Conservation (phyloP, 2,113 vertebrate species). For the Morone chrysops region DNA sequence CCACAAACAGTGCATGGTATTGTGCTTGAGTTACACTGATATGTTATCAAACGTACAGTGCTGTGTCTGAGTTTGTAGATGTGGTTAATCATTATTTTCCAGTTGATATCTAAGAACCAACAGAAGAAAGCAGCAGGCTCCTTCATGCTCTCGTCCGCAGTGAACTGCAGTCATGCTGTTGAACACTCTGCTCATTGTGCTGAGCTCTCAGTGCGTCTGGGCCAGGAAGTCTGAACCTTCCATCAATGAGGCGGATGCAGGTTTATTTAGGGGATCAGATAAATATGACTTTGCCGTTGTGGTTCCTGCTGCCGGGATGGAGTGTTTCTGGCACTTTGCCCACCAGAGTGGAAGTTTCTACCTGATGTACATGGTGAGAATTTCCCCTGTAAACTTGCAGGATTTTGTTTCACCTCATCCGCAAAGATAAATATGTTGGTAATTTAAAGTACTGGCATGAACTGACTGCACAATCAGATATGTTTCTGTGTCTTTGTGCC, state of each 20-base stretch:
- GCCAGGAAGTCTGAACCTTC: conserved; percentile 35
- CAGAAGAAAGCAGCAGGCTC: neutral
- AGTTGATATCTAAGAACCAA: conserved; percentile 12
- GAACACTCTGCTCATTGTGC: neutral
- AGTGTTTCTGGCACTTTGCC: conserved; percentile 63
- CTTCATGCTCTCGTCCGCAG: neutral
- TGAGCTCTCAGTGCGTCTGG: conserved; percentile 9
- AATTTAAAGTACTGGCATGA: neutral
- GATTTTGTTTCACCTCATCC: neutral
- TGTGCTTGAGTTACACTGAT: no score
- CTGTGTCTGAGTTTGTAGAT: neutral
- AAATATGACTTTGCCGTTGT: conserved; percentile 43
- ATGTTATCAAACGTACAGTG: neutral
- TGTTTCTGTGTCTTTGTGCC: neutral
- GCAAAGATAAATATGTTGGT: neutral
- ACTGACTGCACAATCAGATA: no score
- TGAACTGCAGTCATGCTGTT: conserved; percentile 25
- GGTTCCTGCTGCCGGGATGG: conserved; percentile 27
- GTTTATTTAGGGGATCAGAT: conserved; percentile 41
- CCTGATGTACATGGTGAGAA: conserved; percentile 49
- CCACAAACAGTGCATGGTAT: no score
- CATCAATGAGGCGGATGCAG: neutral
- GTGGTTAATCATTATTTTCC: conserved; percentile 43
- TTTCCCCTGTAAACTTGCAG: neutral
- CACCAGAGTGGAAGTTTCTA: conserved; percentile 58